phyloP scores from a whole-genome alignment of 2,888 invertebrate genomes.

The Pyrrhia umbra region DNA sequence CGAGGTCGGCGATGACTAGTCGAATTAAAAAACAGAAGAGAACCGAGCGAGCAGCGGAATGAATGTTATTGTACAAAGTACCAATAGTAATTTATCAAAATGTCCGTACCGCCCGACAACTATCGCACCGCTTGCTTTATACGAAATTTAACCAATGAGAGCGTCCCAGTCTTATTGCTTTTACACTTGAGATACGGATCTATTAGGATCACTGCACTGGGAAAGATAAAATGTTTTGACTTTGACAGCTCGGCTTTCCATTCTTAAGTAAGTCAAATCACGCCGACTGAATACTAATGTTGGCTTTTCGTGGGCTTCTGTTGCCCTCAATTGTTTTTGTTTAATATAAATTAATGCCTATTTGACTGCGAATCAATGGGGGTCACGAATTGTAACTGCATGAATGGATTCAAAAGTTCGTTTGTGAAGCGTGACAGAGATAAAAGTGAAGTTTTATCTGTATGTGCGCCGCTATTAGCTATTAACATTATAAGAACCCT shows the following conservation, averaged over 20 bases:
- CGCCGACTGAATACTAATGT: slow-evolving; percentile 72
- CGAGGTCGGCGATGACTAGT: slow-evolving; percentile 79
- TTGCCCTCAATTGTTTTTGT: slow-evolving; percentile 65
- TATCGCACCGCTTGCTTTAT: slow-evolving; percentile 68
- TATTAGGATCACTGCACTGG: slow-evolving; percentile 73
- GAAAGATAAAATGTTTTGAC: slow-evolving; percentile 74
- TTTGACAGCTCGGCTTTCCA: slow-evolving; percentile 73
- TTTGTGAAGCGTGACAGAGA: slow-evolving; percentile 81
- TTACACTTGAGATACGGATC: slow-evolving; percentile 76
- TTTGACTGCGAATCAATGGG: slow-evolving; percentile 53
- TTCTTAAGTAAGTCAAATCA: slow-evolving; percentile 64
- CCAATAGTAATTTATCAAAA: slow-evolving; percentile 87
- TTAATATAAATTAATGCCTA: slow-evolving; percentile 65
- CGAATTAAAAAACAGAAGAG: slow-evolving; percentile 79
- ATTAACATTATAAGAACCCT: slow-evolving; percentile 83
- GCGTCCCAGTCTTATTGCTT: slow-evolving; percentile 73
- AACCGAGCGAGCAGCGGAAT: slow-evolving; percentile 73
- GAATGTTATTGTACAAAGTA: slow-evolving; percentile 83
- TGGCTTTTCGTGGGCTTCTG: slow-evolving; percentile 65
- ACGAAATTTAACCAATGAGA: slow-evolving; percentile 74
- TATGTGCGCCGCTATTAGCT: slow-evolving; percentile 75
- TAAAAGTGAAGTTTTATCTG: slow-evolving; percentile 80
- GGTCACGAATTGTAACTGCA: slow-evolving; percentile 55
- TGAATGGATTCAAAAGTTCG: slow-evolving; percentile 69
- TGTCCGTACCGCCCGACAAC: slow-evolving; percentile 70